Conservation (phyloP, 2,113 vertebrate genomes). For the Podilymbus podiceps region DNA sequence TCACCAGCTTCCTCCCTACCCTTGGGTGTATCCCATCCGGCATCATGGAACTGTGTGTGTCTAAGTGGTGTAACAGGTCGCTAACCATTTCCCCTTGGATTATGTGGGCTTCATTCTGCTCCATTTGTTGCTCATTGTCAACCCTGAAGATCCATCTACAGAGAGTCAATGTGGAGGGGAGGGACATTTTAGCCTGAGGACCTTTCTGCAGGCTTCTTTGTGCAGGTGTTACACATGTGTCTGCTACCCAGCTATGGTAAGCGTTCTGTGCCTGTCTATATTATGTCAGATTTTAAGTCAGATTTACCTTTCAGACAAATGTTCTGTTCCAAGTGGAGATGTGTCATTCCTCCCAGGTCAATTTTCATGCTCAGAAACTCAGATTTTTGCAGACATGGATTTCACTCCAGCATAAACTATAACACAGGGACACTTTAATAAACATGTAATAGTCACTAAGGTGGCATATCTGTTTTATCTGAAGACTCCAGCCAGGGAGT, state of each 20-base stretch:
- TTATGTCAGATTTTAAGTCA: background rate
- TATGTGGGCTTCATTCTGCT: no score
- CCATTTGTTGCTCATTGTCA: background rate
- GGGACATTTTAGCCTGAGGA: background rate
- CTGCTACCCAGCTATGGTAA: background rate
- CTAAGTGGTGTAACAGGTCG: no score
- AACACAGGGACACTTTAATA: background rate
- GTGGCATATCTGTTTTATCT: background rate
- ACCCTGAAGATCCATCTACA: background rate
- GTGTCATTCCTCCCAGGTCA: background rate
- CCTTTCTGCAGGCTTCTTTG: background rate
- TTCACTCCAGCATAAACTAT: background rate
- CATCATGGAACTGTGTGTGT: no score
- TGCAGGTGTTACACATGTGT: background rate
- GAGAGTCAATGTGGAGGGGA: background rate
- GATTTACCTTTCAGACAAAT: background rate
- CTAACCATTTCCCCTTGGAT: no score
- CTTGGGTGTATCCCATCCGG: no score
- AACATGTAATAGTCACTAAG: background rate
- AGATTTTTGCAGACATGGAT: background rate
- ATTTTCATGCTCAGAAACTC: background rate
- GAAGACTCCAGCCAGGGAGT: background rate
- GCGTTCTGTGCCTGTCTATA: background rate
- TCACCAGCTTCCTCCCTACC: no score
- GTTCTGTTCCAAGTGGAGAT: background rate